These are phyloP conservation scores for Hormaphis cornu DNA, from an alignment of 1,140 invertebrate species.

Conservation along the genomic window DNA sequence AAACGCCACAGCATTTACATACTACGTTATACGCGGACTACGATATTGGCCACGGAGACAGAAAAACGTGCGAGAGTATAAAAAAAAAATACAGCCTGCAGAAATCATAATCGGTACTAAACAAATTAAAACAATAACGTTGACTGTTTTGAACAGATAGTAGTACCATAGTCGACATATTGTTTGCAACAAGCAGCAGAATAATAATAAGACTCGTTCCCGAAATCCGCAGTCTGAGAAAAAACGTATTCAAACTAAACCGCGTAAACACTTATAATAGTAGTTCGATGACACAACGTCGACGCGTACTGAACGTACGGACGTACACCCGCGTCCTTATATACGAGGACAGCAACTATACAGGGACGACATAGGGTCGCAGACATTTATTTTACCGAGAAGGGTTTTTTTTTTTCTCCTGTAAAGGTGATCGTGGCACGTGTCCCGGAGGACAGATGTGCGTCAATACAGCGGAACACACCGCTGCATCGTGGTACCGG, in stretches of 20 bases:
- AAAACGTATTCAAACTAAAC: not conserved
- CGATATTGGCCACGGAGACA: too few relatives aligned
- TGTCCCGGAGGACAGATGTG: slow-evolving; percentile 9
- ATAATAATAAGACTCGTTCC: not conserved
- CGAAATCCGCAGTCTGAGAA: not conserved
- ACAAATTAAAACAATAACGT: not conserved
- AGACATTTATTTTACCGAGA: too few relatives aligned
- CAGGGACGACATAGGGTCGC: not conserved
- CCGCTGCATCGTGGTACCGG: too few relatives aligned
- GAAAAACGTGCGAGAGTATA: not conserved
- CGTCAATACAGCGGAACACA: slow-evolving; percentile 23
- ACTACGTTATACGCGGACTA: too few relatives aligned
- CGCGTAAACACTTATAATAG: not conserved
- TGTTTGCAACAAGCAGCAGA: too few relatives aligned
- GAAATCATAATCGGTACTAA: not conserved
- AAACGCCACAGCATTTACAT: too few relatives aligned
- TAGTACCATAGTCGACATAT: too few relatives aligned
- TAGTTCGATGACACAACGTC: not conserved
- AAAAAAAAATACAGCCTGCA: not conserved
- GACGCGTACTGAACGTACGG: not conserved
- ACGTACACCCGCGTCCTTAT: not conserved
- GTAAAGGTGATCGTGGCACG: slow-evolving; percentile 27
- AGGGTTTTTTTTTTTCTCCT: slow-evolving; percentile 8
- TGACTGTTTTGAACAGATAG: too few relatives aligned
- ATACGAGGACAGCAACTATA: not conserved